These are phyloP conservation scores for Colletes collaris DNA, from an alignment of 2,888 invertebrate genomes.

Conservation along the genomic window DNA sequence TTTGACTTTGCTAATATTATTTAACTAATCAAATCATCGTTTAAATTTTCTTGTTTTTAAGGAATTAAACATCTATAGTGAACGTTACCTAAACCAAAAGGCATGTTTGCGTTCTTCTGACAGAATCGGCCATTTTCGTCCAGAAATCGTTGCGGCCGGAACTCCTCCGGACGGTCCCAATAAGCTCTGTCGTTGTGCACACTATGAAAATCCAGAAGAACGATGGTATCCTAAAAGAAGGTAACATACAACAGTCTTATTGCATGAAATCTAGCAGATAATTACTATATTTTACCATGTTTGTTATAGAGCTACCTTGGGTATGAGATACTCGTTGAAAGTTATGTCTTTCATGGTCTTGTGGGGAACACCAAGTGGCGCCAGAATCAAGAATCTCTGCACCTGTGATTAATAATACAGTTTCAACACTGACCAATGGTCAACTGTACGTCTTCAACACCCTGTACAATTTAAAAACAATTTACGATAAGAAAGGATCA, in stretches of 20 bases:
- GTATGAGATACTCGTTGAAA: constrained; percentile 83
- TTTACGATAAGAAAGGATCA: no score
- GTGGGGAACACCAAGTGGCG: constrained; percentile 85
- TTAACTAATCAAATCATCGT: no score
- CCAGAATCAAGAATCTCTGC: constrained; percentile 84
- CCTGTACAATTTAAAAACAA: no score
- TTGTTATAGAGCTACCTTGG: constrained; percentile 79
- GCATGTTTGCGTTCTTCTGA: constrained; percentile 85
- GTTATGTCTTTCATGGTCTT: constrained; percentile 81
- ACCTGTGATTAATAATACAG: constrained; percentile 78
- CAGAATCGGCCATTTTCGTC: constrained; percentile 84
- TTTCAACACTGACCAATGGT: not conserved
- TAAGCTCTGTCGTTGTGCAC: constrained; percentile 85
- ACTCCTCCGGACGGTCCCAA: constrained; percentile 86
- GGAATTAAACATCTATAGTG: no score
- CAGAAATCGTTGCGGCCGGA: constrained; percentile 88
- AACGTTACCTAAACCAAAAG: constrained; percentile 87
- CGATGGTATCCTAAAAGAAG: constrained; percentile 84
- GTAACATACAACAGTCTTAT: not conserved
- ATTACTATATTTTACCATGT: no score
- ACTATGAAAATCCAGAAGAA: constrained; percentile 86
- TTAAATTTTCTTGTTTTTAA: no score
- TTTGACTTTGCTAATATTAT: no score
- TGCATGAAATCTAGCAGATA: not conserved
- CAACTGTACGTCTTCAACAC: no score